Evolutionary conservation across 2,888 invertebrate genomes (phyloP), one percentile per base, ranked within the genome.

Genomic region (Taenaris catops): DNA sequence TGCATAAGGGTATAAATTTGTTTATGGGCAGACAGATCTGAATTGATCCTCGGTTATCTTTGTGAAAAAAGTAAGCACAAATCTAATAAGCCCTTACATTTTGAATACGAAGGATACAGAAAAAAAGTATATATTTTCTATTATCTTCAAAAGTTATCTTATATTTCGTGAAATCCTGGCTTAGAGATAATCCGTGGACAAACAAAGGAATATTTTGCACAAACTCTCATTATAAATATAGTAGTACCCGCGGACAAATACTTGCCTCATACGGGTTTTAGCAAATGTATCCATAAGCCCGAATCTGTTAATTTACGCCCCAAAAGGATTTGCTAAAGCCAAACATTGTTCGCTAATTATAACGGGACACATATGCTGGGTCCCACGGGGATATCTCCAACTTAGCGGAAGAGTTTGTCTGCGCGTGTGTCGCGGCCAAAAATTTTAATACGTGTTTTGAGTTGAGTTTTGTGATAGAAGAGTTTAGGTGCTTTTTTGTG

Each of bases 301-400:
- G 73, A 80, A 83, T 84, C 83, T 84, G 83, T 84, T 84, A 84
- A 86, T 84, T 84, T 86, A 84, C 81, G 86, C 76, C 83, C 84
- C 79, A 70, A 73, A 76, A 76, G 84, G 84, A 84, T 86, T 86
- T 79, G 70, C 66, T 69, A 78, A 86, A 84, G 81, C 84, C 81
- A 86, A 84, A 84, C 84, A 84, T 81, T 84, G 86, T 79, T 76
- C 79, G 83, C 86, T 84, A 86, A 86, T 86, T 86, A 84, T 84
- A 83, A 83, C 79, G 64, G 75, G 72, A 58, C 75, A 65, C 84
- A 83, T 76, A 76, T 83, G 84, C 67, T 64, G 37, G 43, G 64
- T 84, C 83, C 75, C 86, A 84, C 83, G 83, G 61, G 75, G 81
- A 72, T 83, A 69, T 59, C 50, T 46, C 48, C 52, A 70, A 76